These are phyloP conservation scores for Ganaspis brasiliensis DNA, from an alignment of 2,888 invertebrate species.

Conservation along the genomic window DNA sequence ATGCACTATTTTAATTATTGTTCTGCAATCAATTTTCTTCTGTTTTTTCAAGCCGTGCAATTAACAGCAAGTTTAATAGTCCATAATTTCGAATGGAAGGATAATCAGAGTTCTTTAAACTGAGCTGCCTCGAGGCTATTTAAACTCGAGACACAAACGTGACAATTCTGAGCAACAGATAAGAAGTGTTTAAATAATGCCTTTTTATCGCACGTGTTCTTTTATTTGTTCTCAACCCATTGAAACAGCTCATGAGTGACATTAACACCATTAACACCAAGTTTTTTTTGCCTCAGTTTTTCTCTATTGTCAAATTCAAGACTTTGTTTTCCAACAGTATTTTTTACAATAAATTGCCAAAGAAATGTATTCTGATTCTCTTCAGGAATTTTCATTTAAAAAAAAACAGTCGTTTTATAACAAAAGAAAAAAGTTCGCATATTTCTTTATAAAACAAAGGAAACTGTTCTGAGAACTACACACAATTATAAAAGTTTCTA, in stretches of 20 bases:
- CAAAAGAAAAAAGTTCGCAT: no score
- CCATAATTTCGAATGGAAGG: slow-evolving; percentile 1
- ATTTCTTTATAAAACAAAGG: no score
- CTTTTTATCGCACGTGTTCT: slow-evolving; percentile 27
- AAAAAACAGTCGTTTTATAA: no score
- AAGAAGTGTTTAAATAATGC: slow-evolving; percentile 6
- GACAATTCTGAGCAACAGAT: slow-evolving; percentile 32
- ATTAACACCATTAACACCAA: slow-evolving; percentile 12
- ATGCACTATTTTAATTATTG: not conserved
- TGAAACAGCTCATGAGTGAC: not conserved
- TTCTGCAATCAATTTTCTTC: not conserved
- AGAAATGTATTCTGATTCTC: no score
- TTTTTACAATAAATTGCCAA: no score
- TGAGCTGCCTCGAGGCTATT: slow-evolving; percentile 12
- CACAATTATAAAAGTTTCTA: no score
- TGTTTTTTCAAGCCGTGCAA: not conserved
- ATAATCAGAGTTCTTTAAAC: slow-evolving; percentile 31
- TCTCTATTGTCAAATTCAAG: no score
- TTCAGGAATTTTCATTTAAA: no score
- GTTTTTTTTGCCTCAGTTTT: no score
- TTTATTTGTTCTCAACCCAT: slow-evolving; percentile 1
- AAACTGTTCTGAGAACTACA: no score
- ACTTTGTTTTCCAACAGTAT: no score
- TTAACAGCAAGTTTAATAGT: slow-evolving; percentile 22
- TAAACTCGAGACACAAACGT: slow-evolving; percentile 16